phyloP scores from a whole-genome alignment of 2,888 invertebrate species.

The Artemia sinica region DNA sequence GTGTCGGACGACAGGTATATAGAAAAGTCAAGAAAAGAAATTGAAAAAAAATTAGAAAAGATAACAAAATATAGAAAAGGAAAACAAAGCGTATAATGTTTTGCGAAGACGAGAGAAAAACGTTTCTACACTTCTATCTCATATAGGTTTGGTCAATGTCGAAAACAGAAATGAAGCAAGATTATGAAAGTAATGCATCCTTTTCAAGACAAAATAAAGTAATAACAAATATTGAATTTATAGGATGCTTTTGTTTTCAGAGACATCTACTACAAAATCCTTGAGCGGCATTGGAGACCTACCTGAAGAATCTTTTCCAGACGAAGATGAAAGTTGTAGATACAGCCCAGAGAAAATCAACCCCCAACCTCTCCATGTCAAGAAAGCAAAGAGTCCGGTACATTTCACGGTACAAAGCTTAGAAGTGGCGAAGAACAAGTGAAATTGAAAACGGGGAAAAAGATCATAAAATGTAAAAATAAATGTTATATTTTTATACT shows the following conservation, averaged over 20 bases:
- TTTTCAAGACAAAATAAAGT: neutral
- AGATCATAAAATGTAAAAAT: too few species aligned
- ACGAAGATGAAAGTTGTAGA: neutral
- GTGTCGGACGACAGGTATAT: too few species aligned
- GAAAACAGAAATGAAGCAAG: too few species aligned
- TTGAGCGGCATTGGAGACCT: conserved; percentile 14
- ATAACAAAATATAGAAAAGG: too few species aligned
- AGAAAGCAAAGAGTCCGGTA: neutral
- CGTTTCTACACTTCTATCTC: too few species aligned
- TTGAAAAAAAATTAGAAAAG: too few species aligned
- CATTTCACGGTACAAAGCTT: neutral
- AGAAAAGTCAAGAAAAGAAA: too few species aligned
- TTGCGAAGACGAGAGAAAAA: too few species aligned
- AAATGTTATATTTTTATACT: too few species aligned
- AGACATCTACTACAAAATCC: conserved; percentile 11
- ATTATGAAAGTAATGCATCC: too few species aligned
- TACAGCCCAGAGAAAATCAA: neutral
- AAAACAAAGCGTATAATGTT: too few species aligned
- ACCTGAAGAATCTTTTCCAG: neutral
- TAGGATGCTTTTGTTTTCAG: neutral
- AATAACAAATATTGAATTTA: neutral
- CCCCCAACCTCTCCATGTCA: neutral
- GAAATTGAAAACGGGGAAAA: neutral
- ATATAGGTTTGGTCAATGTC: too few species aligned
- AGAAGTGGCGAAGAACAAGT: neutral